phyloP scores from a whole-genome alignment of 1,140 invertebrate genomes.

The Drosophila bifasciata region DNA sequence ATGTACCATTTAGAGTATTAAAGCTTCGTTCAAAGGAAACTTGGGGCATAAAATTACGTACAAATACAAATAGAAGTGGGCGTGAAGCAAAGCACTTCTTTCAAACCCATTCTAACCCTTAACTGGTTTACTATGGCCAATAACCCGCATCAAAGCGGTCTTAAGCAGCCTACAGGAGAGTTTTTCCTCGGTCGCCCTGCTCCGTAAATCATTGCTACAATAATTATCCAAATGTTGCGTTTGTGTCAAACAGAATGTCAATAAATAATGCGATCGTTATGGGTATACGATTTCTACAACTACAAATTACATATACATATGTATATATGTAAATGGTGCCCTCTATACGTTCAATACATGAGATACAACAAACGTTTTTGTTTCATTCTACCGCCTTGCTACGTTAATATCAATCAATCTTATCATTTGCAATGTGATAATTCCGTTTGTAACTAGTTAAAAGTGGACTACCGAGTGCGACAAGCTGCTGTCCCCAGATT shows the following conservation, averaged over 20 bases:
- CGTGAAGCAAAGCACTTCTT: too few relatives aligned
- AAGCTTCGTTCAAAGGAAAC: conserved; percentile 47
- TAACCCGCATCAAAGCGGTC: conserved; percentile 40
- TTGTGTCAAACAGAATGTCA: conserved; percentile 63
- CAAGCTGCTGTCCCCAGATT: background rate
- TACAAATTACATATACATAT: conserved; percentile 42
- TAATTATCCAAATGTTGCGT: conserved; percentile 54
- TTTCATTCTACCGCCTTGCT: conserved; percentile 13
- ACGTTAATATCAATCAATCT: conserved; percentile 73
- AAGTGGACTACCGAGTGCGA: conserved; percentile 31
- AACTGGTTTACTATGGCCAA: conserved; percentile 67
- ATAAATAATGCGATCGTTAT: conserved; percentile 45
- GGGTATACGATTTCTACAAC: conserved; percentile 20
- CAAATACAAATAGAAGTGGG: background rate
- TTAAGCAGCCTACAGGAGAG: conserved; percentile 27
- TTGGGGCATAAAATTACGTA: conserved; percentile 13
- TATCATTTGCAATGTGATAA: conserved; percentile 68
- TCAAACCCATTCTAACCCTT: background rate
- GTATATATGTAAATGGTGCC: conserved; percentile 34
- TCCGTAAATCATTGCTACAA: conserved; percentile 44
- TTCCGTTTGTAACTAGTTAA: conserved; percentile 35
- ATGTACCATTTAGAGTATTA: conserved; percentile 35
- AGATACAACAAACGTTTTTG: conserved; percentile 24
- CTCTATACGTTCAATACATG: conserved; percentile 32
- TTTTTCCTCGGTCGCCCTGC: conserved; percentile 24